phyloP scores from a whole-genome alignment of 2,888 invertebrate species.

The Antheraea assamensis region DNA sequence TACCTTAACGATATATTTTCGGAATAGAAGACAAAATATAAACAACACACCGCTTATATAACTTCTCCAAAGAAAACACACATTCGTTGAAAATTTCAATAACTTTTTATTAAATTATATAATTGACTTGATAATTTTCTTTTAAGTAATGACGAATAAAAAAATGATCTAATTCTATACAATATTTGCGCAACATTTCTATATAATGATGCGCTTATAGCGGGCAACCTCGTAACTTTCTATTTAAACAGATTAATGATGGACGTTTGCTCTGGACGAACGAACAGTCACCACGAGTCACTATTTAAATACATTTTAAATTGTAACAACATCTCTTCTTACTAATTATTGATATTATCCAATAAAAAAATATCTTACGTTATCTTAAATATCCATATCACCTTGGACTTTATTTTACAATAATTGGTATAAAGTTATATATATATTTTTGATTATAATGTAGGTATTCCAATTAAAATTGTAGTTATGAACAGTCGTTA shows the following conservation, averaged over 20 bases:
- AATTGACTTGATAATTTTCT: no score
- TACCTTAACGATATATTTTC: no score
- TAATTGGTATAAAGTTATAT: background rate
- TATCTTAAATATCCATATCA: slow-evolving; percentile 1
- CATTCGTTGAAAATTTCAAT: no score
- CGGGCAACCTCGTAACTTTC: no score
- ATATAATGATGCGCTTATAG: no score
- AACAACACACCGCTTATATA: no score
- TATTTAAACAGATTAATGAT: slow-evolving; percentile 34
- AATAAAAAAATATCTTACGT: background rate
- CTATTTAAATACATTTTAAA: background rate
- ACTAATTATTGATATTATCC: background rate
- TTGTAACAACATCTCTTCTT: background rate
- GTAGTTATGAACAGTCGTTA: background rate
- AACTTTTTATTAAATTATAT: no score
- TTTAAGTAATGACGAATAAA: no score
- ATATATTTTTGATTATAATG: background rate
- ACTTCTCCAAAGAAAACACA: slow-evolving; percentile 1
- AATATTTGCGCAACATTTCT: no score
- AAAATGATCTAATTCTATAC: no score
- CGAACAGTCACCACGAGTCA: slow-evolving; percentile 27
- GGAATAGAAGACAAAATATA: no score
- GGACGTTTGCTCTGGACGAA: slow-evolving; percentile 38
- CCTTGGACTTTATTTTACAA: background rate
- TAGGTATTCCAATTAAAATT: background rate